Evolutionary conservation across 2,113 vertebrate genomes (phyloP).

Genomic region (Regulus satrapa): DNA sequence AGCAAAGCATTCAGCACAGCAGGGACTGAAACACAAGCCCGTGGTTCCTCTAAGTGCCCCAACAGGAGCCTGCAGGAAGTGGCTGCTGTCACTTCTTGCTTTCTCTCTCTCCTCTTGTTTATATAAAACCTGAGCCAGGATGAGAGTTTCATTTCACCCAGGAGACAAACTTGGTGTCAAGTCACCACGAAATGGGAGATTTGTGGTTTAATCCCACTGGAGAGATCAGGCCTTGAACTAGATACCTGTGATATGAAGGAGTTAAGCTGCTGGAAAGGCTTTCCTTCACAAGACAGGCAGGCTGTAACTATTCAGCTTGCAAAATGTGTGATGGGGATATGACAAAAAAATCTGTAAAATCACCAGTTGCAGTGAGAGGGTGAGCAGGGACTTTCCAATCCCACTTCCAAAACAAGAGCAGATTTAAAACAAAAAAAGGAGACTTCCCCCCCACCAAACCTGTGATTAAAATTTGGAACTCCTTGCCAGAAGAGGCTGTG

Average conservation of each 20-base stretch:
- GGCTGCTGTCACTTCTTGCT: not conserved
- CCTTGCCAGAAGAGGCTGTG: not conserved
- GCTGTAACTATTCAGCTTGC: not conserved
- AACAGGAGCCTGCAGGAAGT: not conserved
- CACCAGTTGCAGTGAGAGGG: not conserved
- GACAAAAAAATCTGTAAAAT: not conserved
- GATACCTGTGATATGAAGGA: not conserved
- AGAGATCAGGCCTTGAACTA: not conserved
- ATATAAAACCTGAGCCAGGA: not conserved
- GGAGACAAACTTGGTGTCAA: not conserved
- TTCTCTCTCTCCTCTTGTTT: not conserved
- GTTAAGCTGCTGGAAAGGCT: not conserved
- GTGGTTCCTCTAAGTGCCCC: not conserved
- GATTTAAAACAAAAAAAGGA: not conserved
- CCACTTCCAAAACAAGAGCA: not conserved
- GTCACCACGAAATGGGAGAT: not conserved
- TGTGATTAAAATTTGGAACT: not conserved
- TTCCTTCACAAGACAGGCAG: not conserved
- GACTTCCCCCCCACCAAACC: accelerated
- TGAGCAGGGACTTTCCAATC: not conserved
- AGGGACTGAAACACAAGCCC: not conserved
- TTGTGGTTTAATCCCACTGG: not conserved
- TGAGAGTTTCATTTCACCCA: not conserved
- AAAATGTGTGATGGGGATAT: not conserved
- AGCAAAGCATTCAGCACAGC: not conserved